These are phyloP conservation scores for Loripinus fragilis DNA, from an alignment of 2,888 invertebrate species.

Conservation along the genomic window DNA sequence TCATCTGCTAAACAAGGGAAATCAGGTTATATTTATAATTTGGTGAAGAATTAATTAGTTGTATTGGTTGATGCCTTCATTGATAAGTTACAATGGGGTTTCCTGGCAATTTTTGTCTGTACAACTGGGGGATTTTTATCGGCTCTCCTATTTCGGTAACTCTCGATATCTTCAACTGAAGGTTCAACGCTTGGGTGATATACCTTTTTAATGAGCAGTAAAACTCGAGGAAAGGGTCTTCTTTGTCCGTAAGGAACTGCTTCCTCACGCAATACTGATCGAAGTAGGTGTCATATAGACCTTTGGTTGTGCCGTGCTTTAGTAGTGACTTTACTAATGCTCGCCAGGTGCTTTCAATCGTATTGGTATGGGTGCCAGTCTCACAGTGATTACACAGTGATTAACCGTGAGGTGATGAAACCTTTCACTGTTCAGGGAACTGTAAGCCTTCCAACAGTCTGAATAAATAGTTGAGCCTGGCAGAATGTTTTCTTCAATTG, in stretches of 20 bases:
- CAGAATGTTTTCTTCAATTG: conserved; percentile 45
- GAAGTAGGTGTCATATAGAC: conserved; percentile 27
- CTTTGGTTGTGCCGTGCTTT: conserved; percentile 21
- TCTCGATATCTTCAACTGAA: not conserved
- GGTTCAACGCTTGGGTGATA: not conserved
- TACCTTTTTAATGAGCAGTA: not conserved
- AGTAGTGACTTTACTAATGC: conserved; percentile 29
- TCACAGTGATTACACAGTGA: conserved; percentile 26
- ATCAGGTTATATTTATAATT: no score
- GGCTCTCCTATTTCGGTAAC: not conserved
- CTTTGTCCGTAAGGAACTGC: conserved; percentile 1
- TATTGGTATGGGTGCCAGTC: no score
- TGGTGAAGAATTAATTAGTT: no score
- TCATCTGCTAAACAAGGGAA: no score
- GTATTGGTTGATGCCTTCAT: no score
- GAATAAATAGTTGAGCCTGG: no score
- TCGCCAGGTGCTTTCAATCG: no score
- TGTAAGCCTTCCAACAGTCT: no score
- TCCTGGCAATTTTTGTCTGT: not conserved
- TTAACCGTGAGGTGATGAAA: conserved; percentile 28
- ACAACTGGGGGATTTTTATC: not conserved
- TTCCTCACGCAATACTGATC: conserved; percentile 28
- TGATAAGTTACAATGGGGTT: not conserved
- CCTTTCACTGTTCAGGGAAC: no score
- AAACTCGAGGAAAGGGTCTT: conserved; percentile 1